These are phyloP conservation scores for Drosophila bifasciata DNA, from an alignment of 1,140 invertebrate species.

Conservation along the genomic window DNA sequence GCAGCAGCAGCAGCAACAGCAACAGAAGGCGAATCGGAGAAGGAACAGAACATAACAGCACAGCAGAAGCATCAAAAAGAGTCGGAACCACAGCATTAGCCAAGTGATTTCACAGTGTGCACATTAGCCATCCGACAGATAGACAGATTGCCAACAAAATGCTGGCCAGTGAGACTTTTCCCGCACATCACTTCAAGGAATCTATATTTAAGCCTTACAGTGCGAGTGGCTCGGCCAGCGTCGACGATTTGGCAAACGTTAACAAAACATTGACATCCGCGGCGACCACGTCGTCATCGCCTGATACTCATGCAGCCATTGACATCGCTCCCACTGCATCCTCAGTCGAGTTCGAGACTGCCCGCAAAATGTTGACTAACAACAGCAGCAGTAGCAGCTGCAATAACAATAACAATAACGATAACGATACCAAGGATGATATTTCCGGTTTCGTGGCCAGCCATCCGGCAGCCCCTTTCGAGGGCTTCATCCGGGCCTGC, in stretches of 20 bases:
- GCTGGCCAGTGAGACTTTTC: constrained; percentile 77
- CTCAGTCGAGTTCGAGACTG: constrained; percentile 47
- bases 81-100: constrained; percentile 11
- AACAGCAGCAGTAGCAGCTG: constrained; percentile 20
- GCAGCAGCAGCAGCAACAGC: constrained; percentile 15
- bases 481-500: constrained; percentile 89
- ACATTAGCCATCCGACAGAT: constrained; percentile 30
- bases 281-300: constrained; percentile 53
- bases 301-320: constrained; percentile 37
- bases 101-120: constrained; percentile 34
- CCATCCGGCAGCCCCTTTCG: constrained; percentile 85
- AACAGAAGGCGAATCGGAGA: constrained; percentile 12
- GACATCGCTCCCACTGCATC: background rate
- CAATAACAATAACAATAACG: constrained; percentile 39
- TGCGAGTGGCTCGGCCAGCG: constrained; percentile 25
- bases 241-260: constrained; percentile 69
- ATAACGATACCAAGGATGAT: constrained; percentile 37
- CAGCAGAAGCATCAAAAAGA: constrained; percentile 5
- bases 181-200: constrained; percentile 74
- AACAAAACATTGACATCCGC: constrained; percentile 42
- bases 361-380: constrained; percentile 59
- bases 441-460: constrained; percentile 65
- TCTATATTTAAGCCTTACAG: constrained; percentile 82
- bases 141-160: constrained; percentile 68
- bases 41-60: background rate